Conservation (phyloP, 2,888 invertebrate genomes). For the Chydorus sphaericus region DNA sequence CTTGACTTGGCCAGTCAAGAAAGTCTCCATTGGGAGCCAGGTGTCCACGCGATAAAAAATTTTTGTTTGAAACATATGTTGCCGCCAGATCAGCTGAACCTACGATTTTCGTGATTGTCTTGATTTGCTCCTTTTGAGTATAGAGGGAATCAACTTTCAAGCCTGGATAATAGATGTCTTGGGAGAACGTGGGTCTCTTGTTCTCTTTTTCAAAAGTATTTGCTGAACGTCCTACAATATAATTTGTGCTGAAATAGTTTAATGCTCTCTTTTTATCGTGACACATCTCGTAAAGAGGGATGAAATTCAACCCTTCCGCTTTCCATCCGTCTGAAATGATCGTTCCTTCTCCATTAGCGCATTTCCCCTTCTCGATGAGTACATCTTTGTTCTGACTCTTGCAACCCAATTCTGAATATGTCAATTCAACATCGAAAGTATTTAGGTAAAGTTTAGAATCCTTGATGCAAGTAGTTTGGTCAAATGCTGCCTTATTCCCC, state of each 20-base stretch:
- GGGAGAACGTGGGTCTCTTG: slow-evolving; percentile 35
- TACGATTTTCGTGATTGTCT: slow-evolving; percentile 22
- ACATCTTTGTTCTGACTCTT: neutral
- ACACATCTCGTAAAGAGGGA: slow-evolving; percentile 34
- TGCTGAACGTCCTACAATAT: slow-evolving; percentile 34
- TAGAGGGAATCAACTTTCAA: slow-evolving; percentile 16
- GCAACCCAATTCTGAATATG: slow-evolving; percentile 9
- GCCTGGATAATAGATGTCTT: slow-evolving; percentile 34
- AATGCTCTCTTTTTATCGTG: slow-evolving; percentile 36
- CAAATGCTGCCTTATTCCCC: neutral
- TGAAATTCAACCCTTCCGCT: slow-evolving; percentile 23
- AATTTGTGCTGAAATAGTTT: slow-evolving; percentile 38
- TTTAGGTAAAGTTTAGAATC: too few relatives aligned
- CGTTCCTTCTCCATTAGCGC: slow-evolving; percentile 8
- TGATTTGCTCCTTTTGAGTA: slow-evolving; percentile 18
- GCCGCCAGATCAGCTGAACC: slow-evolving; percentile 21
- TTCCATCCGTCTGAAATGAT: slow-evolving; percentile 10
- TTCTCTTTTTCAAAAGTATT: slow-evolving; percentile 34
- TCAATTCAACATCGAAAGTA: neutral
- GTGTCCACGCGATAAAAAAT: neutral
- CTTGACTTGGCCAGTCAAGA: neutral
- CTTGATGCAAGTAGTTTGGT: neutral
- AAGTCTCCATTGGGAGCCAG: neutral
- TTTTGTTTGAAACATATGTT: slow-evolving; percentile 20
- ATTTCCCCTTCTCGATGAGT: slow-evolving; percentile 1